Evolutionary conservation across 2,888 invertebrate genomes (phyloP).

Genomic region (Eustalomyia histrio): DNA sequence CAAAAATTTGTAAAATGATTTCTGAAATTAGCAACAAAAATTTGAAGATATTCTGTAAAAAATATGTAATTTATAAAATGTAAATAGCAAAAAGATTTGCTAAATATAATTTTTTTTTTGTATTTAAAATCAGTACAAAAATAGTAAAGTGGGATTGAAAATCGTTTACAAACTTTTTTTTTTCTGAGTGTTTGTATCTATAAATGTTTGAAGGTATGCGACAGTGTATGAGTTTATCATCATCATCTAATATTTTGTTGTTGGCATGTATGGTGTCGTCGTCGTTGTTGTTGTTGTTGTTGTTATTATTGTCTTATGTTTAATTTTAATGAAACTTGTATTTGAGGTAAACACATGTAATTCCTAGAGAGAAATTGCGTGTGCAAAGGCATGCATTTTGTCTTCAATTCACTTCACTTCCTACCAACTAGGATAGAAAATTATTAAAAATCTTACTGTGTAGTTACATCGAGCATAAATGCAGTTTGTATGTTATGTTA

Average conservation of each 20-base stretch:
- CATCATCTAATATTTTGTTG: background rate
- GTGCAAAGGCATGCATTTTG: slow-evolving; percentile 32
- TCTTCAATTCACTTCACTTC: slow-evolving; percentile 13
- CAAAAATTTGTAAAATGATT: too few species aligned
- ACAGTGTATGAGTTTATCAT: background rate
- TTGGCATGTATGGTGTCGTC: background rate
- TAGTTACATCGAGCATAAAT: too few species aligned
- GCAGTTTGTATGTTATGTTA: background rate
- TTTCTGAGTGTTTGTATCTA: too few species aligned
- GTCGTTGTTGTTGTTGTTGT: slow-evolving; percentile 19
- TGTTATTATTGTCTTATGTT: slow-evolving; percentile 37
- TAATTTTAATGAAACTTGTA: slow-evolving; percentile 58
- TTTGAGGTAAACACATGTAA: slow-evolving; percentile 50
- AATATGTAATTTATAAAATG: too few species aligned
- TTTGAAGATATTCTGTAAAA: too few species aligned
- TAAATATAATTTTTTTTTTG: too few species aligned
- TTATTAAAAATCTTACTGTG: slow-evolving; percentile 1
- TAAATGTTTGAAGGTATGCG: background rate
- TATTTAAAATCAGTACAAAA: too few species aligned
- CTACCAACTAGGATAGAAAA: background rate
- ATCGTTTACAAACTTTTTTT: too few species aligned
- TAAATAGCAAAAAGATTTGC: too few species aligned
- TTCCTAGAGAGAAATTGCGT: slow-evolving; percentile 48
- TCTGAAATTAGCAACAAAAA: too few species aligned
- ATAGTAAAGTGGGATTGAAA: too few species aligned